phyloP scores from a whole-genome alignment of 2,113 vertebrate genomes.

The Alethe diademata region DNA sequence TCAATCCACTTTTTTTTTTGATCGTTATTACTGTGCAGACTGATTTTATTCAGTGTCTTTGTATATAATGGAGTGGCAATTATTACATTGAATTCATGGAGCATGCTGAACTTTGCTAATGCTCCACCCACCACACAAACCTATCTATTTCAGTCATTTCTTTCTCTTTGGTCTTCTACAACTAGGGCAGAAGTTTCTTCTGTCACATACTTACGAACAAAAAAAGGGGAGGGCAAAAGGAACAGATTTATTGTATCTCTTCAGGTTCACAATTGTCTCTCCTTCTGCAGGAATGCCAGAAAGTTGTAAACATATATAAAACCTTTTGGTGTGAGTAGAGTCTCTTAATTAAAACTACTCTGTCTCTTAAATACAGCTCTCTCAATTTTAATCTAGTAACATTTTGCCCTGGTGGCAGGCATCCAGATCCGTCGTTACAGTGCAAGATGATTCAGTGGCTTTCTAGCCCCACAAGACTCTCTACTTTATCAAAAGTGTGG shows the following conservation, averaged over 20 bases:
- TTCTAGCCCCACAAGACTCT: not conserved
- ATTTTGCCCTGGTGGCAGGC: conserved; percentile 23
- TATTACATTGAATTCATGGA: not conserved
- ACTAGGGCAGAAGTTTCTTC: not conserved
- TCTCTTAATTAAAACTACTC: conserved; percentile 31
- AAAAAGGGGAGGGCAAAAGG: rapidly evolving
- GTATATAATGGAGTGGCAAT: not conserved
- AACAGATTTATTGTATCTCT: not conserved
- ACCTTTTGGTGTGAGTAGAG: conserved; percentile 1
- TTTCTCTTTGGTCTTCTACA: not conserved
- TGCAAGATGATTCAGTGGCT: conserved; percentile 4
- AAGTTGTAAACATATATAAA: conserved; percentile 18
- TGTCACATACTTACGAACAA: not conserved
- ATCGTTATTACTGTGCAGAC: not conserved
- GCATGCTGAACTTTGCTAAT: not conserved
- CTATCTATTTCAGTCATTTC: not conserved
- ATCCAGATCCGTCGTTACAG: not conserved
- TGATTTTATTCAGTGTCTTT: not conserved
- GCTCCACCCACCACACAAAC: not conserved
- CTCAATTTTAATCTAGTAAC: conserved; percentile 11
- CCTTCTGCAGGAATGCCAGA: not conserved
- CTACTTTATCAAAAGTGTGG: conserved; percentile 11
- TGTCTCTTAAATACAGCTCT: conserved; percentile 24
- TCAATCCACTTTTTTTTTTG: not conserved
- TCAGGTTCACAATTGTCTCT: not conserved